Evolutionary conservation across 1,140 invertebrate genomes (phyloP), one percentile per base, ranked within the genome.

Genomic region (Coenobita brevimanus): DNA sequence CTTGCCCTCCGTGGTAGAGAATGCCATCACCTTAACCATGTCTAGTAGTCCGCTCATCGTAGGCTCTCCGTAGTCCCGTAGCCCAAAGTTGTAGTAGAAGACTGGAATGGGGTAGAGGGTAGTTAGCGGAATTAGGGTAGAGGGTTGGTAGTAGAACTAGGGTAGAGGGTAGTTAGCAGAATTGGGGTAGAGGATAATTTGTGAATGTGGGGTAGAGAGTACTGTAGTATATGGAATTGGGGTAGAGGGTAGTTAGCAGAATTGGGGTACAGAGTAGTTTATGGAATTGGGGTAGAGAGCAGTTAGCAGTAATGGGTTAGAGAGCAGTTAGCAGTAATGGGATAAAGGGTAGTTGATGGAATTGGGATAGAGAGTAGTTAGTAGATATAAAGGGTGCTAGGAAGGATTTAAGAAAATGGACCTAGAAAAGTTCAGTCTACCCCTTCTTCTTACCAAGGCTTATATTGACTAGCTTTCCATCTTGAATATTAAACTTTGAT

Each of bases 81-180:
- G 96, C 79, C 94, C 95, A 92, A 97, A 97, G 93, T 97, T 97
- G 94, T 97, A 97, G 91, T 96, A 97, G 93, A 95, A 97, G 91
- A 97, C 96, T 97, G 90, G 67, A 91, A 92, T 76, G 38, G 92
- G 57, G 46, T 8, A 50, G 46, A 17, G 46, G 30, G 64, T 4
- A 67, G 54, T n/a, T n/a, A n/a, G n/a, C n/a, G n/a, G n/a, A n/a
- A n/a, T n/a, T n/a, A n/a, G n/a, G n/a, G n/a, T n/a, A n/a, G n/a
- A n/a, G n/a, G n/a, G n/a, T n/a, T n/a, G n/a, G n/a, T n/a, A n/a
- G n/a, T n/a, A n/a, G n/a, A n/a, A n/a, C n/a, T n/a, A n/a, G n/a
- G n/a, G n/a, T n/a, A n/a, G n/a, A 64, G 62, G 62, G 30, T 3
- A 30, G 30, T 6, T 24, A 64, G 62, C 6, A 64, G 62, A 21